Evolutionary conservation across 2,113 vertebrate species (phyloP).

Genomic region (Anser brachyrhynchus): DNA sequence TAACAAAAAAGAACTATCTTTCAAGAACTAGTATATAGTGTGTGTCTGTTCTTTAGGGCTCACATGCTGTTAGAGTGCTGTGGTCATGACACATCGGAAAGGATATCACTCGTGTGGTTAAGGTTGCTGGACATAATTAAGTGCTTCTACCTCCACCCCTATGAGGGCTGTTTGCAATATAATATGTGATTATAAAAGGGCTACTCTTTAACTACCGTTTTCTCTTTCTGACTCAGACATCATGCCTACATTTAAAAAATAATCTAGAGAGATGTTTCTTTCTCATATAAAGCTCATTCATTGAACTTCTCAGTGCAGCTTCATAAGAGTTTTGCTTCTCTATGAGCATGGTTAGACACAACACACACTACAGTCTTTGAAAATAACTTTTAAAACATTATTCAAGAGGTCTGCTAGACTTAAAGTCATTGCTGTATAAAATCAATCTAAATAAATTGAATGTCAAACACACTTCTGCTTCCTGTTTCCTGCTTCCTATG

Average conservation of each 20-base stretch:
- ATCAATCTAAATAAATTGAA: constrained; percentile 40
- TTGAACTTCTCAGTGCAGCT: background rate
- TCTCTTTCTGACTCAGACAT: background rate
- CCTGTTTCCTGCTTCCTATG: background rate
- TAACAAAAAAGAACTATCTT: background rate
- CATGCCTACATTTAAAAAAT: background rate
- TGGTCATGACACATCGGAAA: background rate
- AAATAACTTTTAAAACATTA: background rate
- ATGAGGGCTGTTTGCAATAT: background rate
- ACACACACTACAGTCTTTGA: background rate
- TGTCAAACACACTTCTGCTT: constrained; percentile 47
- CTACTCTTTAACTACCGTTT: background rate
- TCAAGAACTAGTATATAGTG: background rate
- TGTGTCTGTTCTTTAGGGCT: background rate
- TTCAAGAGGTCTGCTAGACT: background rate
- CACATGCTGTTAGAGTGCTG: background rate
- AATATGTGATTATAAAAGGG: background rate
- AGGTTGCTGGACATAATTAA: background rate
- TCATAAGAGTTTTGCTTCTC: background rate
- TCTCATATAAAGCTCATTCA: background rate
- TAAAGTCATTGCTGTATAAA: background rate
- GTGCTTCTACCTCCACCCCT: background rate
- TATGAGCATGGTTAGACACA: background rate
- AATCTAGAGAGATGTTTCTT: background rate
- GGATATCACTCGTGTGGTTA: background rate